phyloP scores from a whole-genome alignment of 1,140 invertebrate genomes.

The Hyles euphorbiae region DNA sequence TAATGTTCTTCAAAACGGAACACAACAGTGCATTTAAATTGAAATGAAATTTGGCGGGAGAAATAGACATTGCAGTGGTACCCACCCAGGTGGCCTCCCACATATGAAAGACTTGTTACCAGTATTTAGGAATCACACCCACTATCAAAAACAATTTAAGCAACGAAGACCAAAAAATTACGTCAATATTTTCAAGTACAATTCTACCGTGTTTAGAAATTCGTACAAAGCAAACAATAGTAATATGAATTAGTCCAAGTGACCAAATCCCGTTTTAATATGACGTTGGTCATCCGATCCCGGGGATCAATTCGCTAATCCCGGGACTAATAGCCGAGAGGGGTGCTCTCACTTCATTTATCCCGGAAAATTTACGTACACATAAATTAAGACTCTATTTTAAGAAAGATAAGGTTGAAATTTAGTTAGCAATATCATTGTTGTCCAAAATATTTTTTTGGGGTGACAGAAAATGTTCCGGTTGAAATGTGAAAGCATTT shows the following conservation, averaged over 20 bases:
- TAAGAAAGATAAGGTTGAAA: constrained; percentile 9
- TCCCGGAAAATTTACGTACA: constrained; percentile 1
- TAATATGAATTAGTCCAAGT: constrained; percentile 61
- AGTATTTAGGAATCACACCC: too few relatives aligned
- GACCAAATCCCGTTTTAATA: constrained; percentile 67
- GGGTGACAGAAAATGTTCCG: constrained; percentile 37
- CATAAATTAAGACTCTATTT: constrained; percentile 21
- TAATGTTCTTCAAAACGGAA: too few relatives aligned
- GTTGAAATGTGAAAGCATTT: constrained; percentile 68
- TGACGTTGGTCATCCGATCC: constrained; percentile 66
- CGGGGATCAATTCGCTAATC: constrained; percentile 59
- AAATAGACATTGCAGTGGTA: too few relatives aligned
- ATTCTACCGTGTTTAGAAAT: background rate
- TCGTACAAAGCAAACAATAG: constrained; percentile 28
- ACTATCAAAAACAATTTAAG: too few relatives aligned
- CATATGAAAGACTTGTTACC: too few relatives aligned
- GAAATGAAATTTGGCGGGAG: too few relatives aligned
- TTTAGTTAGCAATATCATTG: constrained; percentile 12
- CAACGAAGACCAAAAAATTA: too few relatives aligned
- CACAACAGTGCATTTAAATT: too few relatives aligned
- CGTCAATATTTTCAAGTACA: constrained; percentile 9
- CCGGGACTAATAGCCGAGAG: constrained; percentile 59
- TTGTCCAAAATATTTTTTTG: constrained; percentile 44
- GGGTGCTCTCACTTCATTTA: constrained; percentile 43
- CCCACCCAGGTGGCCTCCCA: too few relatives aligned